Evolutionary conservation across 37 sponge, comb jelly and placozoan species (phyloP), one percentile per base, ranked within the genome.

Genomic region (Theonella swinhoei): DNA sequence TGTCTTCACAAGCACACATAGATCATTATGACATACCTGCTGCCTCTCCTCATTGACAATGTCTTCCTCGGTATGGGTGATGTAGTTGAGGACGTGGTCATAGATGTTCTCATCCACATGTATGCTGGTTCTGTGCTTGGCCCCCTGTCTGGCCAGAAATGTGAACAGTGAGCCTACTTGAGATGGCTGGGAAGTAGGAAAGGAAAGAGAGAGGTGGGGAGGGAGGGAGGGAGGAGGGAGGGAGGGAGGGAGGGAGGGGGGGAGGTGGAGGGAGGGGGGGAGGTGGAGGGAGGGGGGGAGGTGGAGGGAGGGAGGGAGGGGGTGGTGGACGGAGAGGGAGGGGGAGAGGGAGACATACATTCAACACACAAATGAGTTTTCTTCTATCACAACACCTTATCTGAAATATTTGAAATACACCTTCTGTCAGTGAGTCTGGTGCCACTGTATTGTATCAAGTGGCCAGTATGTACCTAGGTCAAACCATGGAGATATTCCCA

Each of bases 151-250:
- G 31, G 95, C 95, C 36, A 94, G 71, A 79, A 94, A 94, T 8
- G 95, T 94, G 67, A 94, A 94, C 64, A 94, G 76, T 3, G 89
- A 92, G 4, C 93, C 93, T 32, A 92, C 83, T 73, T 92, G 93
- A 3, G 93, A 88, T 25, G 93, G 83, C 90, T 93, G 68, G 32
- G 74, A 28, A 37, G 39, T 8, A 14, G 14, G 54, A 7, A n/a
- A n/a, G n/a, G n/a, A n/a, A 32, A 43, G 17, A 80, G n/a, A n/a
- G n/a, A n/a, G n/a, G n/a, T n/a, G n/a, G n/a, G n/a, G n/a, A n/a
- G n/a, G n/a, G n/a, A n/a, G 28, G 65, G 33, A 5, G 76, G 26
- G 39, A 23, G 28, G 1, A 63, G 40, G 5, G 39, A 36, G 37
- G 68, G 7, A 11, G 60, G 11, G 19, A 20, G 60, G 11, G 60